phyloP scores from a whole-genome alignment of 92 coral and sea anemone species.

The Porites lobata region DNA sequence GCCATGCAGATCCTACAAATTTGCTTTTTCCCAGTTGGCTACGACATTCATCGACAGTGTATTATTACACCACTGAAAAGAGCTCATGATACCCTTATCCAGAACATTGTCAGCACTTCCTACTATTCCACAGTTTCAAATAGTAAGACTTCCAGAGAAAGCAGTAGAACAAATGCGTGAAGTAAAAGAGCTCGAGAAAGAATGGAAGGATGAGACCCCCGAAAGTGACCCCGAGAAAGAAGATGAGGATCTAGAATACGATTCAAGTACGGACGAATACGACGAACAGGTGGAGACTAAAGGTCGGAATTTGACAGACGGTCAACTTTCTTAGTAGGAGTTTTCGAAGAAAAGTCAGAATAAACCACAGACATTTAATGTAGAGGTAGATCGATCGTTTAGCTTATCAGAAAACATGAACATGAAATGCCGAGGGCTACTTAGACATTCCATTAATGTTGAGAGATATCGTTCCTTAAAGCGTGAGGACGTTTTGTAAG shows the following conservation, averaged over 20 bases:
- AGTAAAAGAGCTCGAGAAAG: no score
- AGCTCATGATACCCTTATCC: no score
- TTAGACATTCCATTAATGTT: no score
- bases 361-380: constrained; percentile 38
- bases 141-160: neutral
- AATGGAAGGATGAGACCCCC: neutral
- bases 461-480: neutral
- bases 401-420: neutral
- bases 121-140: no score
- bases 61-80: no score
- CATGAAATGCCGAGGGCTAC: neutral
- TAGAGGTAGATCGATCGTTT: no score
- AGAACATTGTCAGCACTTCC: no score
- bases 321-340: constrained; percentile 51
- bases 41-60: no score
- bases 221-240: constrained; percentile 11
- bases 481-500: no score
- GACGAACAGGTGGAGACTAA: constrained; percentile 20
- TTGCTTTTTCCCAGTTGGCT: no score
- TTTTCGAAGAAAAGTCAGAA: constrained; percentile 40
- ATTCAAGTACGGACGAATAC: constrained; percentile 42
- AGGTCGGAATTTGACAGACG: constrained; percentile 23
- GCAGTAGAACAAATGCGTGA: constrained; percentile 43
- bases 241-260: constrained; percentile 38
- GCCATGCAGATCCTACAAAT: no score